phyloP scores from a whole-genome alignment of 2,888 invertebrate genomes.

The Desoria tigrina region DNA sequence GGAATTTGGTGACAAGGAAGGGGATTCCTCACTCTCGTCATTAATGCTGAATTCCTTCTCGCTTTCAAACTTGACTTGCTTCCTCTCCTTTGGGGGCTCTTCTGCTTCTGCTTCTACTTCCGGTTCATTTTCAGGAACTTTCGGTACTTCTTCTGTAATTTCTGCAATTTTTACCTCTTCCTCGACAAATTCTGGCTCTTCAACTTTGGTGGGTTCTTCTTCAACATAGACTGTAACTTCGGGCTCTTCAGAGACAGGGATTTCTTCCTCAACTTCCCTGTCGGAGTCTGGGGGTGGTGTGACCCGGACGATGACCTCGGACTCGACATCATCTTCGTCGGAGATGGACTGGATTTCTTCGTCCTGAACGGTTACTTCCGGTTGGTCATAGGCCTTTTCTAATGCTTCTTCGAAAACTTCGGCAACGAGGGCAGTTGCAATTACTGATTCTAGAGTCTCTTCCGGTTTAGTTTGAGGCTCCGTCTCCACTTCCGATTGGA shows the following conservation, averaged over 20 bases:
- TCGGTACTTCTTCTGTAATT: background rate
- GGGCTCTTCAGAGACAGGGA: background rate
- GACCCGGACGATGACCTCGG: background rate
- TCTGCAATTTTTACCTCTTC: background rate
- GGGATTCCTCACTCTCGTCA: background rate
- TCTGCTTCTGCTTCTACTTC: constrained; percentile 11
- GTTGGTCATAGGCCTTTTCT: background rate
- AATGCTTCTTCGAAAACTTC: too few relatives aligned
- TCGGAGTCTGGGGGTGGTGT: too few relatives aligned
- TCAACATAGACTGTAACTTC: constrained; percentile 7
- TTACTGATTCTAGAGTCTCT: background rate
- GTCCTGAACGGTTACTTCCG: too few relatives aligned
- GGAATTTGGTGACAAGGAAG: too few relatives aligned
- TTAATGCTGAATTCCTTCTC: constrained; percentile 16
- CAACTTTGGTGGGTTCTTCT: background rate
- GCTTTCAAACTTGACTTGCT: constrained; percentile 15
- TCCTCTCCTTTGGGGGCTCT: background rate
- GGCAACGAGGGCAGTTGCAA: background rate
- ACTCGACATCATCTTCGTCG: too few relatives aligned
- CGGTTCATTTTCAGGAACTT: background rate
- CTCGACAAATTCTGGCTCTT: background rate
- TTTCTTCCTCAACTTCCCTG: background rate
- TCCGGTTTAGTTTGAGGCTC: background rate
- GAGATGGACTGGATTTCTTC: too few relatives aligned
- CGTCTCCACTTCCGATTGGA: background rate